These are phyloP conservation scores for Pycnonotus jocosus DNA, from an alignment of 2,113 vertebrate genomes.

Conservation along the genomic window DNA sequence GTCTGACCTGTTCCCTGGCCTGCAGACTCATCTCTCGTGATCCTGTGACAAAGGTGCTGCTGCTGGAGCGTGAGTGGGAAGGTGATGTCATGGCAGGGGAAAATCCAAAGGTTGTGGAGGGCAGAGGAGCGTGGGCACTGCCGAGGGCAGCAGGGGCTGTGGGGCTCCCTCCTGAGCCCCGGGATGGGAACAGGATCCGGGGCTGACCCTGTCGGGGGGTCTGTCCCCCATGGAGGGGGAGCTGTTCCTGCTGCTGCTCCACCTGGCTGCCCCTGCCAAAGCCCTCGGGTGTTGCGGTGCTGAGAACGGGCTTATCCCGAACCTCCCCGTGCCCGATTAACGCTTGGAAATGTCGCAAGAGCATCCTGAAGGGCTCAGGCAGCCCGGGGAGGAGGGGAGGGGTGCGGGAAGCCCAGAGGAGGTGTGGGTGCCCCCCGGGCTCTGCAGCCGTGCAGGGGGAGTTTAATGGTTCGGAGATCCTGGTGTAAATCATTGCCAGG, in stretches of 20 bases:
- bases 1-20: neutral
- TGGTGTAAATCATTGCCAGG: constrained; percentile 38
- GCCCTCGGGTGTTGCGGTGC: rapidly evolving
- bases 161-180: neutral
- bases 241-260: neutral
- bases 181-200: rapidly evolving
- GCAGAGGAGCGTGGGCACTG: neutral
- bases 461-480: neutral
- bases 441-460: rapidly evolving
- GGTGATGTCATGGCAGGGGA: neutral
- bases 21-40: neutral
- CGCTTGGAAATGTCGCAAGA: neutral
- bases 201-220: neutral
- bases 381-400: neutral
- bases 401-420: neutral
- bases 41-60: neutral
- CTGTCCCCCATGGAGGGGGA: rapidly evolving
- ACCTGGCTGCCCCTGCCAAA: rapidly evolving
- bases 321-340: rapidly evolving
- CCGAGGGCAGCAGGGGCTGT: neutral
- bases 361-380: neutral
- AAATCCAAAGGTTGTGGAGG: neutral
- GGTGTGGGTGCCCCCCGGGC: neutral
- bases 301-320: neutral
- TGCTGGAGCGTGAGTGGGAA: neutral